Base-by-base conservation (phyloP, 2,797 vertebrate species). In the Sciurus carolinensis region DNA sequence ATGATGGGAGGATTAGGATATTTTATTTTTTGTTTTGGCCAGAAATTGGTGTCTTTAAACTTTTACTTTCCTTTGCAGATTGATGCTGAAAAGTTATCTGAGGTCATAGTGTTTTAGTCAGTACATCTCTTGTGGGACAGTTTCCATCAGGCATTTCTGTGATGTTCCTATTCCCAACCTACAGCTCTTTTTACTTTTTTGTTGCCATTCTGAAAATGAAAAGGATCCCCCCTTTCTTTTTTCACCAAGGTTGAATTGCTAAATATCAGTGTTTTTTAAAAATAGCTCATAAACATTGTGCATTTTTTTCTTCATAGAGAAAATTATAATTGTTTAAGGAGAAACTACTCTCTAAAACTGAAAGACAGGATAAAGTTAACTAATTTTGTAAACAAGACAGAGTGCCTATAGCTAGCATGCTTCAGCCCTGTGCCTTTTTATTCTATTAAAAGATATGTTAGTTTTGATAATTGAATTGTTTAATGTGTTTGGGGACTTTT, bases 1-100 rank as follows among this genome's bases (percentile, higher is more conserved):
- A 5, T 42, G 59, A 33, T 6, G 22, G n/a, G 33, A 89, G 9
- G 47, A n/a, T 33, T 71, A 28, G 33, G 11, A 20, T 4, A 28
- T 72, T 90, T 69, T 39, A 14, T 66, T 95, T 97, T 39, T 95
- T 95, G 13, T 92, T 95, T 88, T 95, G 88, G 97, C 90, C 92
- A 75, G 93, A 97, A 96, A 67, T 0, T 26, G 91, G 0, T 94
- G 95, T 94, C 97, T 98, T 96, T 98, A 87, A 97, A 94, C 1
- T 57, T 97, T 95, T 93, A 96, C 76, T 90, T 52, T 91, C 82
- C 87, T 96, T 92, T 81, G 67, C 93, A 89, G 33, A 64, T 93
- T 95, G 84, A 91, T 47, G 69, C 24, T 36, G 72, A 89, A 84
- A 96, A 90, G n/a, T 52, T 93, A 67, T 59, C 94, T 97, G 50